Evolutionary conservation across 2,113 vertebrate species (phyloP), one percentile per base, ranked within the genome.

Genomic region (Istiophorus platypterus): DNA sequence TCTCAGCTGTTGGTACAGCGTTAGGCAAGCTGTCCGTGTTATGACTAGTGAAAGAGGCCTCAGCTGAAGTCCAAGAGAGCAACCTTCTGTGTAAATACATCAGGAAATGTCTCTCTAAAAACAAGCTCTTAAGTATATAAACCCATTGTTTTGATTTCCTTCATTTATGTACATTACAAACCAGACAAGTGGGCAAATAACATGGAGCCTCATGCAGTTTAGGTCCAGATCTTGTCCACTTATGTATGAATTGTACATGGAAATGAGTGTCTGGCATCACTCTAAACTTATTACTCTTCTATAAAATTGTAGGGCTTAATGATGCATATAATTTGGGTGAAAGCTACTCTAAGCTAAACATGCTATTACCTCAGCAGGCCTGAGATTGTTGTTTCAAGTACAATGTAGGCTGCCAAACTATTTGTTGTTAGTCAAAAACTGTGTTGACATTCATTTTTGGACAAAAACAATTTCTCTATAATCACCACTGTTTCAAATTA

Each of bases 281-380:
- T 70, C 71, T 77, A 87, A 49, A 15, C 54, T 4, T 18, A 82
- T 84, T 69, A 80, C 18, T 76, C 64, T 61, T 70, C 0, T 29
- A 17, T 41, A 74, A 63, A 27, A 58, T 18, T 56, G n/a, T 9
- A 24, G 4, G 59, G 69, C 15, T 51, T 61, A 29, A 42, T 59
- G 15, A 69, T 72, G 39, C 17, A 7, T 68, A 31, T 57, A 39
- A 76, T 83, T 76, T 42, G 29, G 47, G 14, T 47, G 14, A 62
- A 65, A 58, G 63, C 31, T 47, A 7, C 51, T 86, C 84, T 78
- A 87, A 90, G 37, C 17, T 27, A 87, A 88, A 85, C 80, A 81
- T 17, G 41, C 51, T 71, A 39, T 85, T 72, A 73, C 47, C 27
- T 54, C 24, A 42, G 13, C 17, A 15, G 8, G 79, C 27, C 52